Conservation (phyloP, 2,888 invertebrate genomes). For the Ametastegia equiseti region DNA sequence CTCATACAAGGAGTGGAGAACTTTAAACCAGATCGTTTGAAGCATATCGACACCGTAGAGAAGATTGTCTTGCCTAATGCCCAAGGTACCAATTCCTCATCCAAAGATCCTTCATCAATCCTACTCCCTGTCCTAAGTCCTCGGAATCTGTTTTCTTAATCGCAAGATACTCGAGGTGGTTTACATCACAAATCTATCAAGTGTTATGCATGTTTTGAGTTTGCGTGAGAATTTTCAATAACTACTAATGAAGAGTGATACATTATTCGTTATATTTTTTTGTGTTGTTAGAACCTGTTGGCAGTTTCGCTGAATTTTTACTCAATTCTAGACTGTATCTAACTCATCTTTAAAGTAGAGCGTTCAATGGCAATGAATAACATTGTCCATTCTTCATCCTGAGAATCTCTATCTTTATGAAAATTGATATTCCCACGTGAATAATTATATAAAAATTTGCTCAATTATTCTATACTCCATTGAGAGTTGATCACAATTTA, state of each 20-base stretch:
- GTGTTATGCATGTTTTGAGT: constrained; percentile 30
- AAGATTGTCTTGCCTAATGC: constrained; percentile 91
- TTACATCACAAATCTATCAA: not conserved
- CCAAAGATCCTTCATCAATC: constrained; percentile 40
- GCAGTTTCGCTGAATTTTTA: constrained; percentile 3
- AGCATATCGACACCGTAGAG: constrained; percentile 88
- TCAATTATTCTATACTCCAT: too few relatives aligned
- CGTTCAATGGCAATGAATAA: not conserved
- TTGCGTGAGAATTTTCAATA: constrained; percentile 11
- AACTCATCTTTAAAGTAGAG: not conserved
- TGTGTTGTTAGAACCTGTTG: not conserved
- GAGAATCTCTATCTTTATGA: too few relatives aligned
- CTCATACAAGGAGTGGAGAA: constrained; percentile 87
- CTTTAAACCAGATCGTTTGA: constrained; percentile 86
- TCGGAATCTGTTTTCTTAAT: constrained; percentile 19
- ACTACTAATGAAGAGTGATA: not conserved
- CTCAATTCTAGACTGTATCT: not conserved
- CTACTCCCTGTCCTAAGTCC: constrained; percentile 23
- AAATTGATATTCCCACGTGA: too few relatives aligned
- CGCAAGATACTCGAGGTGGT: not conserved
- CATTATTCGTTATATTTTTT: not conserved
- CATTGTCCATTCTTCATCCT: too few relatives aligned
- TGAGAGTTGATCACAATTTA: too few relatives aligned
- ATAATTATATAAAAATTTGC: too few relatives aligned
- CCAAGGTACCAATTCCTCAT: constrained; percentile 81